phyloP scores from a whole-genome alignment of 2,797 vertebrate genomes.

The Dromococcyx pavoninus region DNA sequence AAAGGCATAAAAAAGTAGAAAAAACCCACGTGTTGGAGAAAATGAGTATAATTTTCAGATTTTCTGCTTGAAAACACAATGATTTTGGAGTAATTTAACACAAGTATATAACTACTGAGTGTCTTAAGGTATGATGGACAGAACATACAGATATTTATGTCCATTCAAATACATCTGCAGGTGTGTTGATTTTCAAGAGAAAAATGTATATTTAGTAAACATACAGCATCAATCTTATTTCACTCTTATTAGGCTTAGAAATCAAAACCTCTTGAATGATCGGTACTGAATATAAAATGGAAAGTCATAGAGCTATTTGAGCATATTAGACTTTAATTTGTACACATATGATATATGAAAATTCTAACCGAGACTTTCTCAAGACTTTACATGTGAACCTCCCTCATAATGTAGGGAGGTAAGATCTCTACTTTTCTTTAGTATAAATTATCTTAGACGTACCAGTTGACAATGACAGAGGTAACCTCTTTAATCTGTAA shows the following conservation, averaged over 20 bases:
- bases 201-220: neutral
- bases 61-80: neutral
- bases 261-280: neutral
- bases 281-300: neutral
- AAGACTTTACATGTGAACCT: neutral
- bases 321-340: neutral
- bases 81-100: neutral
- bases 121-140: neutral
- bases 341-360: neutral
- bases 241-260: neutral
- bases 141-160: neutral
- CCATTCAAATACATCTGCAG: neutral
- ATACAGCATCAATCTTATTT: neutral
- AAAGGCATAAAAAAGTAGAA: neutral
- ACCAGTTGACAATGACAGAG: neutral
- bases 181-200: neutral
- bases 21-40: neutral
- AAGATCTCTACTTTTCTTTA: neutral
- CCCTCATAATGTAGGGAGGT: neutral
- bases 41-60: neutral
- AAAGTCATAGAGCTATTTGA: neutral
- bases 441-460: neutral
- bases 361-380: neutral
- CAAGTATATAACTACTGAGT: neutral
- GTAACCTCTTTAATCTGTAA: neutral